Evolutionary conservation across 2,888 invertebrate genomes (phyloP), one percentile per base, ranked within the genome.

Genomic region (Drosophila trichaetosa): DNA sequence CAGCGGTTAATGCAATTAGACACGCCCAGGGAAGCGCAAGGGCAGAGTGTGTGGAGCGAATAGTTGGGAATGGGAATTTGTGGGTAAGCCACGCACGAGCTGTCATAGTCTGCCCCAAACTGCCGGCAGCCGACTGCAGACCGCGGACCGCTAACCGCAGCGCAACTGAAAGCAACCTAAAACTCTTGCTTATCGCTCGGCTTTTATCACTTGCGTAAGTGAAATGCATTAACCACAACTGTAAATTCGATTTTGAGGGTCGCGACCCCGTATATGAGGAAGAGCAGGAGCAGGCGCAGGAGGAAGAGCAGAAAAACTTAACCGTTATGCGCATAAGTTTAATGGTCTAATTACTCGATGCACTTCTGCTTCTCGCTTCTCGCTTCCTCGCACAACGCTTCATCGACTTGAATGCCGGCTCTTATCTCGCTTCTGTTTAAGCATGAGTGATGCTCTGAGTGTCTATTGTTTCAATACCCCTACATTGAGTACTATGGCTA

Each of bases 1-100:
- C 51, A 34, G 36, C 46, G 65, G 69, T 72, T 78, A 85, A 83
- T 78, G 83, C 73, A 83, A 85, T 83, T 79, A 82, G 85, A 71
- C 73, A 81, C 65, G 79, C 69, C 82, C 67, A 56, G 58, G 46
- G 33, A 21, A 49, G 56, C 51, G 64, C 58, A 38, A 11, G 58
- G 36, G 38, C 27, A 34, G 34, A 24, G 34, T 21, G 8, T 34
- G 24, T 46, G 46, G 46, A 46, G 33, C 33, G 33, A 33, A 11
- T 33, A 46, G 46, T 24, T 24, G 16, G 29, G 33, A 2, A 16
- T 42, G 53, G 24, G 57, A 52, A 51, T 63, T 42, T 27, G 60
- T 7, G 51, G 57, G 51, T 42, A n/a, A 27, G 33, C 54, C 38
- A 60, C 58, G 78, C 75, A 75, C 72, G 63, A 69, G 58, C 53